Conservation (phyloP, 2,888 invertebrate genomes). For the Epistrophe grossulariae region DNA sequence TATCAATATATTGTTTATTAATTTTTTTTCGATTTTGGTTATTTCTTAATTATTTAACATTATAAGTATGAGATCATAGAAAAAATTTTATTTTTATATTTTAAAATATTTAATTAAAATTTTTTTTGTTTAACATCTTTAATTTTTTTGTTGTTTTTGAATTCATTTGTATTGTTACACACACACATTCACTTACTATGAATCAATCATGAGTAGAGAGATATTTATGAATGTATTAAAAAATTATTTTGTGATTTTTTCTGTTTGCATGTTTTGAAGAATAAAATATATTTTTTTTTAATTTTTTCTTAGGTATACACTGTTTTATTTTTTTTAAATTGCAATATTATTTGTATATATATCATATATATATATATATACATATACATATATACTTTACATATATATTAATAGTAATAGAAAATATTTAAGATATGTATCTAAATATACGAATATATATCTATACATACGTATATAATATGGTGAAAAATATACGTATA, state of each 20-base stretch:
- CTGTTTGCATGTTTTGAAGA: slow-evolving; percentile 6
- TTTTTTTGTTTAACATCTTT: slow-evolving; percentile 2
- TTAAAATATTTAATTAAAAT: slow-evolving; percentile 15
- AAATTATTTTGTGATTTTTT: slow-evolving; percentile 22
- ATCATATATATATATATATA: slow-evolving; percentile 73
- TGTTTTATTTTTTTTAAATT: slow-evolving; percentile 18
- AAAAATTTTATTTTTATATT: slow-evolving; percentile 37
- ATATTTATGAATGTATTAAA: slow-evolving; percentile 20
- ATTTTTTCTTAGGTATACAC: slow-evolving; percentile 35
- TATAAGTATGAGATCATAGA: slow-evolving; percentile 70
- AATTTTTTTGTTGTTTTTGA: neutral
- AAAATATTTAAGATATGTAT: slow-evolving; percentile 77
- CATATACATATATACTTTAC: slow-evolving; percentile 39
- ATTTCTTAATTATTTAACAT: slow-evolving; percentile 38
- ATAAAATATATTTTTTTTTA: slow-evolving; percentile 22
- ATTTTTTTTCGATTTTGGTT: slow-evolving; percentile 48
- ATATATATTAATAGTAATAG: slow-evolving; percentile 78
- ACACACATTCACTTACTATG: slow-evolving; percentile 24
- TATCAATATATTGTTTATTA: neutral
- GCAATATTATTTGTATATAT: slow-evolving; percentile 69
- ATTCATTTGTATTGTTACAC: slow-evolving; percentile 10
- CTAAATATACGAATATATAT: slow-evolving; percentile 76
- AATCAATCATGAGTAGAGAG: slow-evolving; percentile 32
- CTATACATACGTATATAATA: slow-evolving; percentile 49
- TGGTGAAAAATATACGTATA: slow-evolving; percentile 58